These are phyloP conservation scores for Bellardia pandia DNA, from an alignment of 2,888 invertebrate species.

Conservation along the genomic window DNA sequence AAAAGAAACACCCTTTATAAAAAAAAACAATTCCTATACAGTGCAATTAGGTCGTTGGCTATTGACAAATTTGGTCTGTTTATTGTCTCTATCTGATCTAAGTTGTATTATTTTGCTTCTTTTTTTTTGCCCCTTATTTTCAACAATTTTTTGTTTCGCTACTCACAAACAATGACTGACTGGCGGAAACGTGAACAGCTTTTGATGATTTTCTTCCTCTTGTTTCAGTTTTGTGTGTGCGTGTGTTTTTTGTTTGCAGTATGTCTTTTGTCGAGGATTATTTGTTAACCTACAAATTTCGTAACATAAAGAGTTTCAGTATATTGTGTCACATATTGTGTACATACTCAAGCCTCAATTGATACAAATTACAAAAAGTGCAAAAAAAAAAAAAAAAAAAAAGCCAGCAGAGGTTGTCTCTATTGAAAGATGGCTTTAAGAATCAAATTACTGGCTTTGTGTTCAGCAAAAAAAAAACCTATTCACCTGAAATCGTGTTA, in stretches of 20 bases:
- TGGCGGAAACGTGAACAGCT: conserved; percentile 57
- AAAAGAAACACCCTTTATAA: not conserved
- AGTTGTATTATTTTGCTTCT: conserved; percentile 4
- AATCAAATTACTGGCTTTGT: conserved; percentile 50
- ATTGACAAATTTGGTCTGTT: not conserved
- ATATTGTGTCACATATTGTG: conserved; percentile 14
- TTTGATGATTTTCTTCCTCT: conserved; percentile 51
- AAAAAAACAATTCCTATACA: not conserved
- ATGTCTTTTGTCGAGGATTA: conserved; percentile 19
- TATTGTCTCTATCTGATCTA: conserved; percentile 1
- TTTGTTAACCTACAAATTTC: conserved; percentile 21
- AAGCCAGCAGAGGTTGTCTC: not conserved
- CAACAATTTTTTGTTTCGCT: conserved; percentile 21
- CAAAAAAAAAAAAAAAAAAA: not conserved
- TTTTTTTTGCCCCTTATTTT: not conserved
- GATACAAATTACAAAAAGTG: conserved; percentile 2
- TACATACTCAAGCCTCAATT: conserved; percentile 8
- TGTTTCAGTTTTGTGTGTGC: conserved; percentile 12
- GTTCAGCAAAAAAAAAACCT: not conserved
- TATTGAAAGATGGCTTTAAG: conserved; percentile 30
- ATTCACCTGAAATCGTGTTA: not conserved
- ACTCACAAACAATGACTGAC: conserved; percentile 29
- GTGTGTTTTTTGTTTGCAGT: not conserved
- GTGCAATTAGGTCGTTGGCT: conserved; percentile 23
- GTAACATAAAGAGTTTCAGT: not conserved